Evolutionary conservation across 1,140 invertebrate species (phyloP), one percentile per base, ranked within the genome.

Genomic region (Bombus picipes): DNA sequence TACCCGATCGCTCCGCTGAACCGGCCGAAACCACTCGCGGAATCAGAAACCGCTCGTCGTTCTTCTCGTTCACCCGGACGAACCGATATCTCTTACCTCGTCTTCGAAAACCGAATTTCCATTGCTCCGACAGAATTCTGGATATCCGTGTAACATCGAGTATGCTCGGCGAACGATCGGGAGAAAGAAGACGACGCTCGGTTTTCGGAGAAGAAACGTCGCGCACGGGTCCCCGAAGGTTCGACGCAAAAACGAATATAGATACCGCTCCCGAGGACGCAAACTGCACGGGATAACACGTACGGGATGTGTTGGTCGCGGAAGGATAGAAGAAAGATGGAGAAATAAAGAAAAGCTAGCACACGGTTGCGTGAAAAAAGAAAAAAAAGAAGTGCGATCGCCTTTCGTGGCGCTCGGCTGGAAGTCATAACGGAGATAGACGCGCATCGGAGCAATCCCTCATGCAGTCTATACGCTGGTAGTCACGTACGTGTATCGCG

Each of bases 361-460:
- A 47, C 47, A 78, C 43, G 72, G 65, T n/a, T 62, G 62, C 76
- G 73, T 81, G 86, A 75, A 81, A 81, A 87, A 87, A 83, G 10
- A 70, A 25, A 25, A 2, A 37, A 34, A 32, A 1, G 15, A n/a
- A 87, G 78, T 83, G 90, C 88, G 92, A 91, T 89, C 89, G 87
- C 87, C 84, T 92, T 88, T 86, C 88, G 86, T 73, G 80, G 78
- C 72, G 70, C 87, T 87, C 88, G 87, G 83, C 87, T 88, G 90
- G 89, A 92, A 91, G 80, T 92, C 92, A 91, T 94, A 94, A 94
- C 90, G 87, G 88, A 93, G 90, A 94, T 93, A 91, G 92, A 94
- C 92, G 91, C 90, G 88, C 92, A 87, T 92, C 87, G 83, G 90
- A 85, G 91, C 90, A 88, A 94, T 94, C 88, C 91, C 90, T 93